These are phyloP conservation scores for Holacanthella duospinosa DNA, from an alignment of 2,888 invertebrate species.

Conservation along the genomic window DNA sequence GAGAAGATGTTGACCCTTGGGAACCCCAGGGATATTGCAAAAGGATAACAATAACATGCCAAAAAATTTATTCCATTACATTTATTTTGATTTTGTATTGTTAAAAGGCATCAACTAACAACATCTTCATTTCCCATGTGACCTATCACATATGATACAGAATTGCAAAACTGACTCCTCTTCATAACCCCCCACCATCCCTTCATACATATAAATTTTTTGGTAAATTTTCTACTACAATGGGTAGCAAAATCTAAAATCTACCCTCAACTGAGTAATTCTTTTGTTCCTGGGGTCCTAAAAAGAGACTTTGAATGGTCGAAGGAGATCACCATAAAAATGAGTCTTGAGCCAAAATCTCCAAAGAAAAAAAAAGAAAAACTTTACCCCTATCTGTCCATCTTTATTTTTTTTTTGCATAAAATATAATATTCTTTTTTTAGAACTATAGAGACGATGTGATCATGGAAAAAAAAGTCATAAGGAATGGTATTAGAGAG, in stretches of 20 bases:
- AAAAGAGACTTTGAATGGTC: background rate
- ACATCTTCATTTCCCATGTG: background rate
- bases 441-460: no score
- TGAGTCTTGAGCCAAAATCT: background rate
- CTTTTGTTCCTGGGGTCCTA: background rate
- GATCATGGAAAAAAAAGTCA: no score
- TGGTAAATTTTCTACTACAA: background rate
- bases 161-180: background rate
- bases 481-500: background rate
- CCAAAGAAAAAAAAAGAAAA: background rate
- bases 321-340: background rate
- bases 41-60: no score
- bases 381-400: background rate
- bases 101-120: background rate
- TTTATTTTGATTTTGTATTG: background rate
- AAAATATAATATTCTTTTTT: background rate
- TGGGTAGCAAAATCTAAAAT: background rate
- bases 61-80: background rate
- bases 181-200: background rate
- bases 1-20: no score
- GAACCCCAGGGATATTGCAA: no score
- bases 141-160: background rate
- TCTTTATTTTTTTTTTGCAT: conserved; percentile 3
- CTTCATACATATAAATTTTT: conserved; percentile 4
- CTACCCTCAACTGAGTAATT: background rate